Base-by-base conservation (phyloP, 2,113 vertebrate species). In the Bucco capensis region DNA sequence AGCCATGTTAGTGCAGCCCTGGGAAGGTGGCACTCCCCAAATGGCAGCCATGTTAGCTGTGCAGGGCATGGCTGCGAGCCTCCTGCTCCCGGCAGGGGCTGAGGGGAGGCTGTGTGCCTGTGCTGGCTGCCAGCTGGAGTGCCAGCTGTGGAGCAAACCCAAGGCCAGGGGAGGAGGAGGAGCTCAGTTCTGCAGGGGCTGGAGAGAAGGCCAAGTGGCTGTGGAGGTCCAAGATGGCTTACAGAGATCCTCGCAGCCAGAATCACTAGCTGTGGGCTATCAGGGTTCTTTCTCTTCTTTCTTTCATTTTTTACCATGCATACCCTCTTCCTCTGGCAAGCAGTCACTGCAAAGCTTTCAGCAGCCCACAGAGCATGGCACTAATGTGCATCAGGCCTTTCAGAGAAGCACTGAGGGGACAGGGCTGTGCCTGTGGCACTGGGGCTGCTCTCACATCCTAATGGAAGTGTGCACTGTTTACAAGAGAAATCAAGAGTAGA, bases 331-430 rank as follows among this genome's bases (percentile, higher is more conserved):
- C 31, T 74, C 51, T 83, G 66, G 58, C 86, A 96, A 90, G 3
- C 1, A 46, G 23, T 53, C 44, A 93, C 83, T 95, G 77, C 84
- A 92, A 96, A 86, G 83, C 94, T 94, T 96, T 96, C 79, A 90
- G 38, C 66, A 84, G 4, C 54, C 91, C 86, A 66, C 71, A 75
- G 79, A 67, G 81, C 35, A 8, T 54, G 58, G 42, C 23, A 14
- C 57, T 96, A 94, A 96, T 94, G 90, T 47, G 37, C 76, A 88
- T 84, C 81, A 62, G 56, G 60, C 66, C 56, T 89, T 85, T 89
- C 81, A 86, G 77, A 2, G 5, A 61, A 69, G 92, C 83, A 85
- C 96, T 84, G 80, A 86, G 94, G 90, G 86, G 50, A 58, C 79
- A 23, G 73, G 83, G 92, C 64, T 74, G 37, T 84, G 93, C 70